Conservation (phyloP, 2,113 vertebrate genomes). For the Alectura lathami region DNA sequence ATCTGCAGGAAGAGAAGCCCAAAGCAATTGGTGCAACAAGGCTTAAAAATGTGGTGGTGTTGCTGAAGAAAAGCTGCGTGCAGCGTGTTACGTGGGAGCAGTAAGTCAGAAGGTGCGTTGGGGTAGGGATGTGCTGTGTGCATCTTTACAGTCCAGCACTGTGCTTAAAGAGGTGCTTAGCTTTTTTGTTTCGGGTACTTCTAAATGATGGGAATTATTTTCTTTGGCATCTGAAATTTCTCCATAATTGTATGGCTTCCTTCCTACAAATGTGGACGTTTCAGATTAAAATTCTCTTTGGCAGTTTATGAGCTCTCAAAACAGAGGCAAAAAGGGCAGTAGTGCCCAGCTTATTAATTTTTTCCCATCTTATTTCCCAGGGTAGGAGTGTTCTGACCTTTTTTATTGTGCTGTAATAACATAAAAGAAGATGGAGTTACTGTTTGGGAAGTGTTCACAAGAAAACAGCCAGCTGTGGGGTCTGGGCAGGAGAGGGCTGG, state of each 20-base stretch:
- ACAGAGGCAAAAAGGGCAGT: neutral
- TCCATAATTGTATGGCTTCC: conserved; percentile 10
- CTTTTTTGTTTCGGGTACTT: neutral
- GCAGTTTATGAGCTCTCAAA: conserved; percentile 1
- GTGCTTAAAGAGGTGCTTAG: neutral
- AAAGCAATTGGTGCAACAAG: neutral
- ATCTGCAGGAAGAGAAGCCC: neutral
- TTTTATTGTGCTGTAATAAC: neutral
- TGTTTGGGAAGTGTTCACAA: neutral
- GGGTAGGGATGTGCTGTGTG: neutral
- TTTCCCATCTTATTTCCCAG: neutral
- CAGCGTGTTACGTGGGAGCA: neutral
- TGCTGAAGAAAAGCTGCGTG: neutral
- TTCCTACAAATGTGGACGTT: conserved; percentile 52
- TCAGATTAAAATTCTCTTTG: conserved; percentile 57
- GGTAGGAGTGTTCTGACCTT: conserved; percentile 8
- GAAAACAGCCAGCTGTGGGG: neutral
- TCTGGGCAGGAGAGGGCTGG: neutral
- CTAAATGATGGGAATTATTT: conserved; percentile 40
- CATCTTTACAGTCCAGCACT: neutral
- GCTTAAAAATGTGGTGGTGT: neutral
- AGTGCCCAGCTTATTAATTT: neutral
- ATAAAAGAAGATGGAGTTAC: neutral
- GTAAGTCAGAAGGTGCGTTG: neutral
- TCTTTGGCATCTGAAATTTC: conserved; percentile 49